These are phyloP conservation scores for Erebia epiphron DNA, from an alignment of 2,888 invertebrate genomes.

Conservation along the genomic window DNA sequence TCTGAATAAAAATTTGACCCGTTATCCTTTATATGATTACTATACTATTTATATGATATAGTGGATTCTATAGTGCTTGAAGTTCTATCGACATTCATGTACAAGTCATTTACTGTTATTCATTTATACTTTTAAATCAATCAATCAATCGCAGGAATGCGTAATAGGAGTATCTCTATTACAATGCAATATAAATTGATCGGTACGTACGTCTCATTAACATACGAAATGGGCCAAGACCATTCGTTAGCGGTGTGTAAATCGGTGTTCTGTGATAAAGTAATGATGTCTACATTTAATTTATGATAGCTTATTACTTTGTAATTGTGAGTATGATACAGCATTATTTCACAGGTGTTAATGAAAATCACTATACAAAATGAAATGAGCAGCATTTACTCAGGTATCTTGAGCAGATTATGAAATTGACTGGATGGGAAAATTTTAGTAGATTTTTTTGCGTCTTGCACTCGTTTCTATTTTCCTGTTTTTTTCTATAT, in stretches of 20 bases:
- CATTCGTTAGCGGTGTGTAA: conserved; percentile 41
- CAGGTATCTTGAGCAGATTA: too few relatives aligned
- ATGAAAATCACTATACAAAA: conserved; percentile 14
- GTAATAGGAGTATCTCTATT: conserved; percentile 61
- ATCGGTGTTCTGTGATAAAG: conserved; percentile 37
- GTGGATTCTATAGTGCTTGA: conserved; percentile 27
- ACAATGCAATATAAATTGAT: conserved; percentile 58
- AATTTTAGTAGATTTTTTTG: too few relatives aligned
- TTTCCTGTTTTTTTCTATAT: too few relatives aligned
- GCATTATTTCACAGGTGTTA: conserved; percentile 22
- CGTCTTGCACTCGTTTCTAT: too few relatives aligned
- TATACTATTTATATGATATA: conserved; percentile 2
- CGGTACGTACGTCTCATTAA: conserved; percentile 65
- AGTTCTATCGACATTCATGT: conserved; percentile 40
- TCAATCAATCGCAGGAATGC: conserved; percentile 67
- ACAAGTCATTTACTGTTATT: conserved; percentile 58
- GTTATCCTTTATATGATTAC: neutral
- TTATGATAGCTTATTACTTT: conserved; percentile 32
- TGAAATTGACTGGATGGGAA: too few relatives aligned
- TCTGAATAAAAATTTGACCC: neutral
- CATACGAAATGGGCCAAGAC: conserved; percentile 52
- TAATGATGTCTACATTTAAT: conserved; percentile 38
- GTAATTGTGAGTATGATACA: conserved; percentile 19
- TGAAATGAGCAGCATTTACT: conserved; percentile 1
- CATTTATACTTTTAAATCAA: conserved; percentile 53